Evolutionary conservation across 2,113 vertebrate species (phyloP), one percentile per base, ranked within the genome.

Genomic region (Siniperca chuatsi): DNA sequence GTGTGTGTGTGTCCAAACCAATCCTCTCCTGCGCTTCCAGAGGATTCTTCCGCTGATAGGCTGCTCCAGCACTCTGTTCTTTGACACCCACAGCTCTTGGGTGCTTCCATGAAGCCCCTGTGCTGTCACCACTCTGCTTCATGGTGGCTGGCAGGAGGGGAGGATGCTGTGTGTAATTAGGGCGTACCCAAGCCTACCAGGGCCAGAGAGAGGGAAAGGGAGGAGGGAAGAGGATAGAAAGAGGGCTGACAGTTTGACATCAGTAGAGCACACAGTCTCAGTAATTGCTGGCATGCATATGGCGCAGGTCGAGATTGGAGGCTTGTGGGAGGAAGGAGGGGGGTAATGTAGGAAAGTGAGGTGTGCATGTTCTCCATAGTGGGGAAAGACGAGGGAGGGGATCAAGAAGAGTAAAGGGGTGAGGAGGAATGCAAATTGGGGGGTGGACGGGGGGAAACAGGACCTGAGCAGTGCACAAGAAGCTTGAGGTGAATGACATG

Each of bases 241-340:
- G 86, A 82, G 66, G 78, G 87, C 75, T 92, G 93, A 94, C 93
- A 94, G 93, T 82, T 93, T 93, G 94, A 93, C 94, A 94, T 90
- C 84, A 80, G 80, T 82, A 48, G 84, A 86, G 84, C 89, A 85
- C 87, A 74, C 73, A 60, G 79, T 79, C 84, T 88, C 82, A 87
- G 78, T 94, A 92, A 94, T 93, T 94, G 91, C 91, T 87, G 82
- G 83, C 46, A 50, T 90, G 81, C 79, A 81, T 86, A 85, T 79
- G 52, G 85, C 25, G 11, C 70, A 13, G 78, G 86, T 76, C 74
- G 44, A 69, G 57, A 86, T 67, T 75, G 78, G 60, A 83, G 73
- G 68, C 67, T 80, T 85, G 83, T 80, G 78, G 66, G 83, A 77
- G 76, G 58, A 71, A 61, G 48, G 9, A 50, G 25, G 44, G 68